Conservation (phyloP, 2,888 invertebrate genomes). For the Apotomis turbidana region DNA sequence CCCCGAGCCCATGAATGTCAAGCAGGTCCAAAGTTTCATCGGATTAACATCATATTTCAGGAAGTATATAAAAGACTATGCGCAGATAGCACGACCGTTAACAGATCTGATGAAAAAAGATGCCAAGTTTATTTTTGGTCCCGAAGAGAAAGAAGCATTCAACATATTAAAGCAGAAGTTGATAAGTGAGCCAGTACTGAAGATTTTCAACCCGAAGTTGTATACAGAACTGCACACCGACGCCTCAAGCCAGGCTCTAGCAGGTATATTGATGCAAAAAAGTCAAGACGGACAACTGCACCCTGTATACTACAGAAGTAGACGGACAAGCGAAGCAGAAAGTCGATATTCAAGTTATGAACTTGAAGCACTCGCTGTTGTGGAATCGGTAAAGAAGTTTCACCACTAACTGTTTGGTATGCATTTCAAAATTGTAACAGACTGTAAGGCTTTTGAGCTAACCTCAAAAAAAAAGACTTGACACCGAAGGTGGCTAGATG, state of each 20-base stretch:
- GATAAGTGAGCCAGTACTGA: constrained; percentile 11
- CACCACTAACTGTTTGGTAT: constrained; percentile 41
- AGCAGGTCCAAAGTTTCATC: constrained; percentile 31
- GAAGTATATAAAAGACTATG: constrained; percentile 33
- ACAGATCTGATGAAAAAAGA: constrained; percentile 33
- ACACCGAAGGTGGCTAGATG: constrained; percentile 9
- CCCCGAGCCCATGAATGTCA: constrained; percentile 19
- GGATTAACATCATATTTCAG: constrained; percentile 35
- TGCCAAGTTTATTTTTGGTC: constrained; percentile 25
- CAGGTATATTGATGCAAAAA: constrained; percentile 4
- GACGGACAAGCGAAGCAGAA: constrained; percentile 24
- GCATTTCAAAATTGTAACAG: constrained; percentile 42
- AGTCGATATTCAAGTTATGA: constrained; percentile 34
- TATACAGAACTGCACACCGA: background rate
- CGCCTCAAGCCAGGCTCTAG: background rate
- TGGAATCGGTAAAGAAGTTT: constrained; percentile 42
- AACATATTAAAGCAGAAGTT: constrained; percentile 13
- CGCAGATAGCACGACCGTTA: constrained; percentile 28
- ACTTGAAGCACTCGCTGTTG: constrained; percentile 40
- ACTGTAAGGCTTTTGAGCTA: constrained; percentile 41
- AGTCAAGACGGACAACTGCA: constrained; percentile 19
- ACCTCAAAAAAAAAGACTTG: constrained; percentile 41
- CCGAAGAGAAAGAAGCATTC: constrained; percentile 13
- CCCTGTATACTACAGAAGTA: constrained; percentile 18
- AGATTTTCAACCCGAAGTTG: background rate